A percentile compares a stretch with the other conserved stretches of the same genome.
Conservation (phyloP, 2,113 vertebrate genomes). For the Uria aalge region DNA sequence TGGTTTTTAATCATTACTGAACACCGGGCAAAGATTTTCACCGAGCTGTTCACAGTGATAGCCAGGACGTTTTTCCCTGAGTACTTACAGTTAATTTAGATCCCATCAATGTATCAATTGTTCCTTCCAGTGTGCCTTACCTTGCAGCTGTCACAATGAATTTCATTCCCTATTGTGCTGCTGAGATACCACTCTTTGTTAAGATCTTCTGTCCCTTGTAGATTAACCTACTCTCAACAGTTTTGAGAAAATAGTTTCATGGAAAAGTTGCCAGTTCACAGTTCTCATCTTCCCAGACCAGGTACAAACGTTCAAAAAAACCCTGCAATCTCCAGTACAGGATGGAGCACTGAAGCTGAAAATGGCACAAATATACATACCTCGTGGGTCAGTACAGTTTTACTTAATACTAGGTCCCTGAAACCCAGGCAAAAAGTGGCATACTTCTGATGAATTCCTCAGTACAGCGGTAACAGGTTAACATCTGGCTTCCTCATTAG, state of each 20-base stretch:
- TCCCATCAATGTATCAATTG: slow-evolving; percentile 60
- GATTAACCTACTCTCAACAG: neutral
- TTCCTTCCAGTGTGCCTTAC: slow-evolving; percentile 31
- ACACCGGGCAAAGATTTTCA: neutral
- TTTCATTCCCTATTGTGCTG: slow-evolving; percentile 41
- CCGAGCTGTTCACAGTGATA: slow-evolving; percentile 17
- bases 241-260: neutral
- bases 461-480: neutral
- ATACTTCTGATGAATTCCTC: neutral
- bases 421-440: neutral
- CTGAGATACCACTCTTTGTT: slow-evolving; percentile 19
- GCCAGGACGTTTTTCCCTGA: neutral
- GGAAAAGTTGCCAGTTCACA: neutral
- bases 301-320: neutral
- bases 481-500: neutral
- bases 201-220: slow-evolving; percentile 24
- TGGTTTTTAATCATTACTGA: slow-evolving; percentile 33
- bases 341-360: neutral
- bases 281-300: neutral
- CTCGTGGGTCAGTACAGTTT: neutral
- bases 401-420: neutral
- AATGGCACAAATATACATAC: neutral
- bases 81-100: slow-evolving; percentile 66
- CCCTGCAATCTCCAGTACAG: neutral
- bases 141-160: slow-evolving; percentile 44